These are phyloP conservation scores for Atherinomorus stipes DNA, from an alignment of 2,113 vertebrate genomes.

Conservation along the genomic window DNA sequence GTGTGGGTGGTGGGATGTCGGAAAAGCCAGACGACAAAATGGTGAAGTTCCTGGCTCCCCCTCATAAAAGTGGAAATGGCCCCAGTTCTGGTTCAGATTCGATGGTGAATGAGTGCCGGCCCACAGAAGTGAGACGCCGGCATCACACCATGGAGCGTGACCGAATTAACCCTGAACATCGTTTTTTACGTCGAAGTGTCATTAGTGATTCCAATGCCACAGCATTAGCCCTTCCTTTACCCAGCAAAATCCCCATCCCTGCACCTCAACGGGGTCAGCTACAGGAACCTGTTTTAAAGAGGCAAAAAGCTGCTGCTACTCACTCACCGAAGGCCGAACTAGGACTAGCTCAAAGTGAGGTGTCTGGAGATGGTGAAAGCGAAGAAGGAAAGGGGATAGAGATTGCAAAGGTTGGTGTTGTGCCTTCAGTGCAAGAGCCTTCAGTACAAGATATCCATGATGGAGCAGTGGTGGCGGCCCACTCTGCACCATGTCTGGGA, in stretches of 20 bases:
- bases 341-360: constrained; percentile 39
- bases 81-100: constrained; percentile 94
- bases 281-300: constrained; percentile 38
- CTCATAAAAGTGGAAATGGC: constrained; percentile 88
- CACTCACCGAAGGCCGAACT: constrained; percentile 37
- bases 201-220: constrained; percentile 98
- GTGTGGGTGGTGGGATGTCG: constrained; percentile 83
- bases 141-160: constrained; percentile 98
- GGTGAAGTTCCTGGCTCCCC: constrained; percentile 86
- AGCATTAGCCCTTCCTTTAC: constrained; percentile 89
- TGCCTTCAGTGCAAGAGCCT: constrained; percentile 56
- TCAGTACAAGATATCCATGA: constrained; percentile 60
- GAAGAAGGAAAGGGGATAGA: constrained; percentile 40
- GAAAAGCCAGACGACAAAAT: constrained; percentile 84
- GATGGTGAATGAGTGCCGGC: constrained; percentile 86
- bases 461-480: constrained; percentile 48
- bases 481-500: constrained; percentile 45
- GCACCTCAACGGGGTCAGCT: constrained; percentile 78
- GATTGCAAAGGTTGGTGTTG: constrained; percentile 56
- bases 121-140: constrained; percentile 89
- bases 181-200: constrained; percentile 96
- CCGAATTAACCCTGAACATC: constrained; percentile 90
- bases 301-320: constrained; percentile 33
- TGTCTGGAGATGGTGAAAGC: constrained; percentile 29
- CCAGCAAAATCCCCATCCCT: constrained; percentile 84